Evolutionary conservation across 2,797 vertebrate species (phyloP), one percentile per base, ranked within the genome.

Genomic region (Lepilemur ruficaudatus): DNA sequence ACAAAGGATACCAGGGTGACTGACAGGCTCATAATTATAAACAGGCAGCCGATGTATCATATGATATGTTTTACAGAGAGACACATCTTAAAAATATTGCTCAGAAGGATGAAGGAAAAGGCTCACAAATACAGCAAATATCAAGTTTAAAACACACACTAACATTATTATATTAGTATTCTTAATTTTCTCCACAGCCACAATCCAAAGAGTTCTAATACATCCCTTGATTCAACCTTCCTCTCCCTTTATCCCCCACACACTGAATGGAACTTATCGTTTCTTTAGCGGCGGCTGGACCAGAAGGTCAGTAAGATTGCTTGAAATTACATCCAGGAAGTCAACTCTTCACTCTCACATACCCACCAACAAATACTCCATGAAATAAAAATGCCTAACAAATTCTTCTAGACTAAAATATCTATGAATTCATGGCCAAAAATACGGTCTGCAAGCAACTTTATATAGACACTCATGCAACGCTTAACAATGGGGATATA

Each of bases 351-450:
- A 96, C 41, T 80, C 70, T 69, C 3, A 41, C 5, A 65, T 14
- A 89, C 2, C 25, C 12, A 76, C 14, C 10, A 92, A 80, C 52
- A 93, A 95, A 95, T 67, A 10, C 12, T 83, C 35, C 87, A 35
- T 82, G 41, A 97, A 93, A n/a, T 76, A 59, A 93, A 73, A 41
- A 73, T 35, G n/a, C 17, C 76, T 63, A 90, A 84, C 25, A 80
- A 89, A 91, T 41, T 41, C 76, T 73, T 87, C n/a, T 13, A 81
- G 20, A 94, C 59, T 75, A 93, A 84, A 97, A n/a, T 83, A 95
- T 22, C 20, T 75, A 73, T 63, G 46, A 89, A 95, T 46, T 9
- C 28, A 76, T 18, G 25, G 35, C 38, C 72, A 50, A 81, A 5
- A 96, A 85, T 94, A 93, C 30, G 38, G 8, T 38, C 61, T 87